phyloP scores from a whole-genome alignment of 2,797 vertebrate species.

The Crossoptilon crossoptilon region DNA sequence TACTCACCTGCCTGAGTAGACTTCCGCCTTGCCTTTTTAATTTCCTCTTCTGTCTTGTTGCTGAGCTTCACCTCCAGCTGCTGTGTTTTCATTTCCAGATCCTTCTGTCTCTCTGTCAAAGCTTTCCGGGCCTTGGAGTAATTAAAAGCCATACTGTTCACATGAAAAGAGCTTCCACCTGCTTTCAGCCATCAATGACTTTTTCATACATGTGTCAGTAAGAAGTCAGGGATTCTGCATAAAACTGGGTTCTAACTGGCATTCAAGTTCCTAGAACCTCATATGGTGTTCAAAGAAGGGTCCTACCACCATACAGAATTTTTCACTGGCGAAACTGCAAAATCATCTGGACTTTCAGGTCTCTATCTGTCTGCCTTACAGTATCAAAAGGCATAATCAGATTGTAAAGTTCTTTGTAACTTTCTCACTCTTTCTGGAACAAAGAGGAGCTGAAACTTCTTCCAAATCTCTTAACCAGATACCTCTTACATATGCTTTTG shows the following conservation, averaged over 20 bases:
- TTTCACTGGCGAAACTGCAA: neutral
- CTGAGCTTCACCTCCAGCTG: slow-evolving; percentile 96
- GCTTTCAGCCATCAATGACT: neutral
- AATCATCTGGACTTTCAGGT: neutral
- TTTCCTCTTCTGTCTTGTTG: slow-evolving; percentile 97
- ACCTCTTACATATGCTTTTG: neutral
- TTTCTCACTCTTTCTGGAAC: neutral
- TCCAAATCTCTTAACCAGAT: neutral
- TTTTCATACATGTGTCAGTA: neutral
- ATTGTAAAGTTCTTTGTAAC: neutral
- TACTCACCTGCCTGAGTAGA: slow-evolving; percentile 96
- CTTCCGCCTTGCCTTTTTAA: slow-evolving; percentile 97
- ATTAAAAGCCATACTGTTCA: neutral
- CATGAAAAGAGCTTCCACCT: neutral
- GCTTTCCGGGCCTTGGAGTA: slow-evolving; percentile 89
- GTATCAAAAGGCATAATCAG: neutral
- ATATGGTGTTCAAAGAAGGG: neutral
- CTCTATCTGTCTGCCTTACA: neutral
- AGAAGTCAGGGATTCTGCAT: neutral
- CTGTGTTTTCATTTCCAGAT: slow-evolving; percentile 96
- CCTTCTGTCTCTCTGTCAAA: slow-evolving; percentile 94
- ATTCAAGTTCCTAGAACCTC: neutral
- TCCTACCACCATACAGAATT: neutral
- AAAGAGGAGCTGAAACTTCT: neutral
- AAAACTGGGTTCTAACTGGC: neutral